These are phyloP conservation scores for Chionomys nivalis DNA, from an alignment of 2,113 vertebrate species.

Conservation along the genomic window DNA sequence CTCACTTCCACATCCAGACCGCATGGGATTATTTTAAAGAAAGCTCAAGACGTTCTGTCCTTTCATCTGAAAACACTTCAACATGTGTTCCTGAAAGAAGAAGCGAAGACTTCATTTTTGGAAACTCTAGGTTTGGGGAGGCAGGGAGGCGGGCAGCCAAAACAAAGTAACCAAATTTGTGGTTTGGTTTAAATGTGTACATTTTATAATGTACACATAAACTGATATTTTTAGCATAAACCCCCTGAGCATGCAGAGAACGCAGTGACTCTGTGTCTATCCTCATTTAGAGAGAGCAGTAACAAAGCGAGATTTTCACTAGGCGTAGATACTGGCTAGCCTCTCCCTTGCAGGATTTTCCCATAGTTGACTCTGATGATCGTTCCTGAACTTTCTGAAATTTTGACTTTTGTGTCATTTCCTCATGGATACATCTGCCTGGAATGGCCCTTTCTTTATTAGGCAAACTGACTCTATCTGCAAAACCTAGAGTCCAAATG, in stretches of 20 bases:
- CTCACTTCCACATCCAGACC: not conserved
- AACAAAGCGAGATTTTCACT: not conserved
- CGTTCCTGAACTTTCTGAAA: not conserved
- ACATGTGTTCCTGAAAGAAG: not conserved
- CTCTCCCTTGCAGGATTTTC: no score
- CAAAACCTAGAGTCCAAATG: conserved; percentile 9
- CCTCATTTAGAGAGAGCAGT: not conserved
- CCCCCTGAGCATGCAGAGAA: not conserved
- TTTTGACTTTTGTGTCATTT: not conserved
- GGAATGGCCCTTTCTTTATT: not conserved
- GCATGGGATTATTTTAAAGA: not conserved
- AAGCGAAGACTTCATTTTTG: not conserved
- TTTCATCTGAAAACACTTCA: conserved; percentile 32
- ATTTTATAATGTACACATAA: no score
- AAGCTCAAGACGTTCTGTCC: not conserved
- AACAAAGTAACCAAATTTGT: not conserved
- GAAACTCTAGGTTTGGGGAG: not conserved
- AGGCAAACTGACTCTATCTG: not conserved
- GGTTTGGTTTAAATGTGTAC: conserved; percentile 13
- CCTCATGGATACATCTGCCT: not conserved
- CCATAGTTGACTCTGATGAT: not conserved
- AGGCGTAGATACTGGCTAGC: not conserved
- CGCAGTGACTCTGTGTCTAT: not conserved
- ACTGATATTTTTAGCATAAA: not conserved
- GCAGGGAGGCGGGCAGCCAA: not conserved